These are phyloP conservation scores for Drosophila sordidula DNA, from an alignment of 2,888 invertebrate genomes.

Conservation along the genomic window DNA sequence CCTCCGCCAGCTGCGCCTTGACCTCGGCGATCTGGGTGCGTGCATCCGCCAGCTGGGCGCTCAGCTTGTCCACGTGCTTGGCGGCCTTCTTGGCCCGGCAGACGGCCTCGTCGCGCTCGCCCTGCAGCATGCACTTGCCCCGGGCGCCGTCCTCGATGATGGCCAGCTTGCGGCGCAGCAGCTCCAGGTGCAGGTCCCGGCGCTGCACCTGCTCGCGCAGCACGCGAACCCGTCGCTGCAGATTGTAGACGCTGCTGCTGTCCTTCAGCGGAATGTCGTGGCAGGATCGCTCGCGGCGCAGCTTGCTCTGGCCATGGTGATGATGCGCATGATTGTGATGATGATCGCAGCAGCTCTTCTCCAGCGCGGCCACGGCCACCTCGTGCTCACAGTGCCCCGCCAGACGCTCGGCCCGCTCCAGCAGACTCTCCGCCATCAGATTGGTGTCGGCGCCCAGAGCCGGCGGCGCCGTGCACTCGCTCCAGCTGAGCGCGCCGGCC, in stretches of 20 bases:
- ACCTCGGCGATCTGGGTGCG: conserved; percentile 92
- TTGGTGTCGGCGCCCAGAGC: conserved; percentile 84
- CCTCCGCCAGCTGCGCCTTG: conserved; percentile 93
- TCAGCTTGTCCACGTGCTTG: conserved; percentile 93
- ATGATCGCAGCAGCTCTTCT: conserved; percentile 70
- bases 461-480: conserved; percentile 84
- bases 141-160: conserved; percentile 91
- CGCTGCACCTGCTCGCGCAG: conserved; percentile 95
- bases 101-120: conserved; percentile 89
- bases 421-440: conserved; percentile 89
- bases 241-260: conserved; percentile 88
- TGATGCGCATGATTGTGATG: conserved; percentile 40
- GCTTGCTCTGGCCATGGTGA: conserved; percentile 86
- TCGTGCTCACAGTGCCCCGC: conserved; percentile 82
- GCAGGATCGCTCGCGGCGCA: conserved; percentile 91
- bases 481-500: conserved; percentile 89
- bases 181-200: conserved; percentile 95
- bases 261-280: conserved; percentile 93
- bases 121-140: conserved; percentile 87
- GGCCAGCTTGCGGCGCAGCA: conserved; percentile 93
- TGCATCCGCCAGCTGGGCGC: conserved; percentile 92
- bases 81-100: conserved; percentile 91
- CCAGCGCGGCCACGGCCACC: conserved; percentile 44
- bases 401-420: conserved; percentile 93
- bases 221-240: conserved; percentile 94